These are phyloP conservation scores for Syndactyla subalaris DNA, from an alignment of 2,797 vertebrate genomes.

Conservation along the genomic window DNA sequence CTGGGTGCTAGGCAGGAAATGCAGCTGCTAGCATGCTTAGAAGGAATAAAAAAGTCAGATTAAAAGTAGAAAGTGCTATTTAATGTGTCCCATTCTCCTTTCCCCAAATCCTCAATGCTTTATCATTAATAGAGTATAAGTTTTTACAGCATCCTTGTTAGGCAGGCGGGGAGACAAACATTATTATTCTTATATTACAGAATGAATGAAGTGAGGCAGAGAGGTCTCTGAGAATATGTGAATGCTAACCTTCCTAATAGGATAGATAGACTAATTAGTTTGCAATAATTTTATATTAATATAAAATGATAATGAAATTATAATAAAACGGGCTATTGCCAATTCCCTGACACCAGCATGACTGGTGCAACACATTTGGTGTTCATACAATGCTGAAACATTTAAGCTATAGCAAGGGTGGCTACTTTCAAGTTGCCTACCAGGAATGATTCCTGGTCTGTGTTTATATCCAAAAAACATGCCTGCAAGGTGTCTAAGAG, in stretches of 20 bases:
- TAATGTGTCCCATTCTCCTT: accelerated
- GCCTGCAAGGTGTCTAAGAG: neutral
- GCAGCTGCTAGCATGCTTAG: neutral
- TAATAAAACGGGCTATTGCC: neutral
- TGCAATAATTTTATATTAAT: neutral
- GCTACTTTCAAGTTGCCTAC: neutral
- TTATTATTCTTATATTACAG: neutral
- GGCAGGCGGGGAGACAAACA: neutral
- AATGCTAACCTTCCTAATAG: neutral
- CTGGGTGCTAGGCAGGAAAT: neutral
- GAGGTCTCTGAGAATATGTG: neutral
- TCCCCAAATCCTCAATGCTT: neutral
- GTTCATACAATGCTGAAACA: neutral
- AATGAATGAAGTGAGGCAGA: neutral
- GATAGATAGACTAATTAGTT: neutral
- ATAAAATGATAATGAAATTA: neutral
- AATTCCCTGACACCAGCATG: neutral
- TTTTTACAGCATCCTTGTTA: neutral
- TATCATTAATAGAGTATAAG: neutral
- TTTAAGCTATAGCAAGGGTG: neutral
- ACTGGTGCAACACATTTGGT: neutral
- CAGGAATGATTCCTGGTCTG: neutral
- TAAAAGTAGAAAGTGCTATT: neutral
- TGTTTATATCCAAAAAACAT: neutral
- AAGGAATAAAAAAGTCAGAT: neutral